Conservation (phyloP, 2,113 vertebrate species). For the Electrona antarctica region DNA sequence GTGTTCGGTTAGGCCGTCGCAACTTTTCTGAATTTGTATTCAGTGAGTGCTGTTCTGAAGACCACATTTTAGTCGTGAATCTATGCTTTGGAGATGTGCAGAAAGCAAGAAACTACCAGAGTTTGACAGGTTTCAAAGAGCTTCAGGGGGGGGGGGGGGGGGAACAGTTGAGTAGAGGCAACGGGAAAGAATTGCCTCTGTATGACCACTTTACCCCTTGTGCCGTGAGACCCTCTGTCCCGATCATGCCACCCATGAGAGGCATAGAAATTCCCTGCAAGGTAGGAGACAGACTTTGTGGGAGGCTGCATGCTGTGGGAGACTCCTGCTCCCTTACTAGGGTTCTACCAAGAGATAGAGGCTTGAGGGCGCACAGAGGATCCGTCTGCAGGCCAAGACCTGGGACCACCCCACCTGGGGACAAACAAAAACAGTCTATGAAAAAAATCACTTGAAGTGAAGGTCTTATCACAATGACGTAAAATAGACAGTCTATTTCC, state of each 20-base stretch:
- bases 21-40: too few relatives aligned
- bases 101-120: too few relatives aligned
- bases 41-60: too few relatives aligned
- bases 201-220: slow-evolving; percentile 78
- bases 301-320: slow-evolving; percentile 71
- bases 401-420: slow-evolving; percentile 53
- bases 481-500: too few relatives aligned
- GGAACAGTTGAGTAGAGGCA: background rate
- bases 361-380: slow-evolving; percentile 77
- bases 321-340: slow-evolving; percentile 81
- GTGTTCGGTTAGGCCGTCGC: too few relatives aligned
- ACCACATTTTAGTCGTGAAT: too few relatives aligned
- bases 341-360: slow-evolving; percentile 62
- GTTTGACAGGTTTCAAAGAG: too few relatives aligned
- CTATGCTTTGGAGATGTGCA: too few relatives aligned
- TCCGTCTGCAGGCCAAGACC: slow-evolving; percentile 79
- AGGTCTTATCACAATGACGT: too few relatives aligned
- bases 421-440: background rate
- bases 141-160: too few relatives aligned
- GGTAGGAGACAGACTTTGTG: slow-evolving; percentile 74
- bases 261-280: slow-evolving; percentile 80
- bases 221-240: slow-evolving; percentile 73
- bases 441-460: too few relatives aligned
- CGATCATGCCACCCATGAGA: slow-evolving; percentile 77
- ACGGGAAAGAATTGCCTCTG: background rate